These are phyloP conservation scores for Ennomos fuscantarius DNA, from an alignment of 2,888 invertebrate genomes.

Conservation along the genomic window DNA sequence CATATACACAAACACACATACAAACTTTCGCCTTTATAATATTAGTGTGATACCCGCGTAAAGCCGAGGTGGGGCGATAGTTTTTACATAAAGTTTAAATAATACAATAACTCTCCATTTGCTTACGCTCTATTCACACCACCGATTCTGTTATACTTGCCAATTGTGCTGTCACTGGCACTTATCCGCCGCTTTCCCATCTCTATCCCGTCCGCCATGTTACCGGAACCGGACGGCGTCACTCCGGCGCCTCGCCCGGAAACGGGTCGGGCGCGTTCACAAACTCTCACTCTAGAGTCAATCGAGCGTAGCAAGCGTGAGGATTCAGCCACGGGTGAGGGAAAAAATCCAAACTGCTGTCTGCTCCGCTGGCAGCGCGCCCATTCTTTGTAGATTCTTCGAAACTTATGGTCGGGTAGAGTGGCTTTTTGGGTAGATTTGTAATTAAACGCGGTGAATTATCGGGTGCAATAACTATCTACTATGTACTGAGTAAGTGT, in stretches of 20 bases:
- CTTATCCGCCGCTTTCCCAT: slow-evolving; percentile 34
- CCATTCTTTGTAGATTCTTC: slow-evolving; percentile 37
- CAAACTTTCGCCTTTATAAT: too few species aligned
- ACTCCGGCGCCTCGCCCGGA: slow-evolving; percentile 69
- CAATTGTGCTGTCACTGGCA: slow-evolving; percentile 27
- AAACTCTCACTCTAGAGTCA: slow-evolving; percentile 67
- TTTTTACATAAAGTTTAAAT: too few species aligned
- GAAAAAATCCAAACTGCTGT: slow-evolving; percentile 35
- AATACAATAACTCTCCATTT: not conserved
- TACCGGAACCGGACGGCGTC: slow-evolving; percentile 72
- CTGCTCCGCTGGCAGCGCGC: slow-evolving; percentile 37
- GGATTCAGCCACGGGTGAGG: slow-evolving; percentile 52
- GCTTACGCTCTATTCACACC: slow-evolving; percentile 17
- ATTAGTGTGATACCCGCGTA: too few species aligned
- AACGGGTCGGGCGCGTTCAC: slow-evolving; percentile 65
- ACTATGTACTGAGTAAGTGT: slow-evolving; percentile 31
- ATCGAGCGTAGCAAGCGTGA: slow-evolving; percentile 61
- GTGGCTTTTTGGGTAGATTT: slow-evolving; percentile 39
- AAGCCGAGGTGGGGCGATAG: too few species aligned
- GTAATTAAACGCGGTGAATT: slow-evolving; percentile 41
- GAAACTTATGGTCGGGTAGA: slow-evolving; percentile 32
- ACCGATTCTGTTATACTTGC: slow-evolving; percentile 16
- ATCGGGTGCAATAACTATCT: slow-evolving; percentile 39
- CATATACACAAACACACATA: too few species aligned
- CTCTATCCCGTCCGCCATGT: slow-evolving; percentile 37